These are phyloP conservation scores for Otolemur crassicaudatus DNA, from an alignment of 2,797 vertebrate species.

Conservation along the genomic window DNA sequence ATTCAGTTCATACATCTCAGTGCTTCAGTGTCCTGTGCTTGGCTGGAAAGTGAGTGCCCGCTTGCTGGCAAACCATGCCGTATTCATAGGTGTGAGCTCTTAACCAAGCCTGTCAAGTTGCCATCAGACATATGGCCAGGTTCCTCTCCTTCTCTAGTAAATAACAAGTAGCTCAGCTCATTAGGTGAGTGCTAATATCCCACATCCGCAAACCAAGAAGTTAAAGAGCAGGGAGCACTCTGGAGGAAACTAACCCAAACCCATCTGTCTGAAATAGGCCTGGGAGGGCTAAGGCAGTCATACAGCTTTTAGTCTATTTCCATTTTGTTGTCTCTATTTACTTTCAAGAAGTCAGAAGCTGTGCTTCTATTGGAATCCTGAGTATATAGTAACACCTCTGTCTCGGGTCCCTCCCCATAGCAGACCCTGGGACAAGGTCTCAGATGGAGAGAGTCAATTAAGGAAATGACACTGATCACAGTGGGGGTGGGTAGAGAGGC, in stretches of 20 bases:
- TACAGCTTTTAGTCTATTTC: slow-evolving; percentile 23
- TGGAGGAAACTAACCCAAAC: slow-evolving; percentile 24
- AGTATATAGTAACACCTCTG: not conserved
- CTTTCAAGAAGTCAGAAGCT: not conserved
- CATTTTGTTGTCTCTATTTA: slow-evolving; percentile 29
- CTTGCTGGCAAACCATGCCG: slow-evolving; percentile 60
- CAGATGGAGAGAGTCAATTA: not conserved
- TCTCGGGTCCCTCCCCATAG: not conserved
- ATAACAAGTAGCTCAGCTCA: slow-evolving; percentile 64
- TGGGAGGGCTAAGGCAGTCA: fast-evolving
- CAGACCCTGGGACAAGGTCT: not conserved
- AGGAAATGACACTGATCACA: not conserved
- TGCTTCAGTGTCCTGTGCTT: slow-evolving; percentile 59
- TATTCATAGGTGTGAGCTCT: slow-evolving; percentile 71
- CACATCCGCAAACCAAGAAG: slow-evolving; percentile 60
- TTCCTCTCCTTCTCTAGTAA: slow-evolving; percentile 64
- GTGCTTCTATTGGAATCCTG: not conserved
- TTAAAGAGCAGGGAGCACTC: slow-evolving; percentile 65
- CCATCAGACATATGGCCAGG: slow-evolving; percentile 49
- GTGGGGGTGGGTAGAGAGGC: not conserved
- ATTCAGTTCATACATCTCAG: slow-evolving; percentile 62
- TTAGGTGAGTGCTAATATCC: slow-evolving; percentile 77
- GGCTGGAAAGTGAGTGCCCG: slow-evolving; percentile 2
- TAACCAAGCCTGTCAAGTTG: slow-evolving; percentile 61
- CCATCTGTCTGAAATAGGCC: not conserved